Base-by-base conservation (phyloP, 2,888 invertebrate species). In the Volucella inanis region DNA sequence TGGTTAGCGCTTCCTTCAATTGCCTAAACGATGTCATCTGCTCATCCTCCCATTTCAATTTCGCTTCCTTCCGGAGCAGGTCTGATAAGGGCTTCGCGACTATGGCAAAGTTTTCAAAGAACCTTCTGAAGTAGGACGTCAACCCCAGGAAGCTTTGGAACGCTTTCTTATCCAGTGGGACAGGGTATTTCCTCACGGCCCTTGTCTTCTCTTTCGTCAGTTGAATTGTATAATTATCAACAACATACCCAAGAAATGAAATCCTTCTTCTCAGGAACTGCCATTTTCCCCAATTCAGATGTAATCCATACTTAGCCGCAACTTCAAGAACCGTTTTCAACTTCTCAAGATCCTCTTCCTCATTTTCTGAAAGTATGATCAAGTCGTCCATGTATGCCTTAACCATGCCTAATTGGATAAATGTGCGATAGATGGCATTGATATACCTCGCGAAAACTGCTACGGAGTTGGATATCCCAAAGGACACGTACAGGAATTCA, bases 11-110 rank as follows among this genome's bases (percentile, higher is more conserved):
- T n/a, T 43, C n/a, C 65, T 87, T 88, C 22, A 89, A 76, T 9
- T 8, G 57, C 47, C 88, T 78, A 70, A 88, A 89, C 49, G 88
- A 72, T 12, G 80, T 9, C 4, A 49, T 2, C 55, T 89, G 76
- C 14, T 87, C 59, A n/a, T 49, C n/a, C 1, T 75, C 78, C 74
- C 79, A 88, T 18, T 59, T 39, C 61, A 89, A 90, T 9, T 52
- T 50, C 9, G 31, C 45, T 72, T 87, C 77, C 59, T 88, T 89
- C 52, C 79, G 41, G 9, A 75, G 31, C 47, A 55, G 54, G 45
- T 54, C 49, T 18, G 18, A 2, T 18, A n/a, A n/a, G n/a, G n/a
- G n/a, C n/a, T n/a, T n/a, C n/a, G n/a, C n/a, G 1, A 1, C 18
- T 18, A 18, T 3, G 49, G 45, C 18, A 75, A 75, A 3, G 31